Evolutionary conservation across 2,888 invertebrate species (phyloP), one percentile per base, ranked within the genome.

Genomic region (Philereme transversata): DNA sequence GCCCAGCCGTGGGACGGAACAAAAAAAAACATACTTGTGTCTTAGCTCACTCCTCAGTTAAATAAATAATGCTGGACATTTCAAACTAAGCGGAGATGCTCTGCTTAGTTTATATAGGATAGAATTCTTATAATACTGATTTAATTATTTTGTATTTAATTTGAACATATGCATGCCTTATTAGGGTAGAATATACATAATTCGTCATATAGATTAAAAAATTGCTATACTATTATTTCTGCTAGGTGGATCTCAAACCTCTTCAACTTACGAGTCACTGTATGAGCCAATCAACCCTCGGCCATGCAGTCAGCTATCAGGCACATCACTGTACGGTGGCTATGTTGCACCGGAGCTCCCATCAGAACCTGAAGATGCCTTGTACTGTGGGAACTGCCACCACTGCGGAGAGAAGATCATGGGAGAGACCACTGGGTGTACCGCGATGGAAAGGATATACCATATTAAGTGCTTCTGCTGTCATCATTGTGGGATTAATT

Each of bases 401-500:
- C 96, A 97, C 75, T 99, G 99, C 88, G 96, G 97, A 0, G 96
- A 97, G 75, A 97, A 97, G 83, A 98, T 99, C 54, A 95, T 98
- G 78, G 98, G 98, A 0, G 99, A 99, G 87, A 97, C 97, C 34
- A 97, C 97, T 40, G 99, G 99, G 0, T 99, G 99, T 79, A 98
- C 99, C 0, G 99, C 99, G 0, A 98, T 99, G 97, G 98, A 98
- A 77, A 97, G 98, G 85, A 96, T 99, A 59, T 99, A 98, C 86
- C 99, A 99, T 79, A 97, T 98, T 62, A 94, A 95, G 65, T 99
- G 99, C 80, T 99, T 99, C 87, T 97, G 97, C 52, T 99, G 99
- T 84, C 95, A 96, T 58, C 96, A 97, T 65, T 99, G 99, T 88
- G 96, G 96, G 68, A 96, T 97, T 49, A 97, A 97, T 70, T 80